Evolutionary conservation across 64 coral and sea anemone species (phyloP).

Genomic region (Stichodactyla mertensii): DNA sequence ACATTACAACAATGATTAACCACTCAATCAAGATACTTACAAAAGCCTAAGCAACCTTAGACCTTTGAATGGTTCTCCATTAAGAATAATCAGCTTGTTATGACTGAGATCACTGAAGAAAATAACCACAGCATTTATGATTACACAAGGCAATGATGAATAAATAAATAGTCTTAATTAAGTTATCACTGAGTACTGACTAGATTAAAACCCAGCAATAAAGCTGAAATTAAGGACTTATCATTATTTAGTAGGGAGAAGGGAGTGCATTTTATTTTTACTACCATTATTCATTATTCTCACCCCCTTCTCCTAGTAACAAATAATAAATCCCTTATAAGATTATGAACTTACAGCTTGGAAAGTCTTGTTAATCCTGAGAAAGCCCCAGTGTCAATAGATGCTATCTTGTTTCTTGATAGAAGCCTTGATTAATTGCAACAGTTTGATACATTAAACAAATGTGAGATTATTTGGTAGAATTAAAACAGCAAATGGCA

Average conservation of each 20-base stretch:
- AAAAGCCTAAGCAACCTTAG: slow-evolving; percentile 22
- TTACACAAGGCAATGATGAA: not conserved
- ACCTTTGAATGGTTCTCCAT: slow-evolving; percentile 30
- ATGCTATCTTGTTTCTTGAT: slow-evolving; percentile 36
- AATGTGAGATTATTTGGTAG: no score
- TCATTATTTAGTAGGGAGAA: no score
- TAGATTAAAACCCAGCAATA: no score
- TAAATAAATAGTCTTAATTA: no score
- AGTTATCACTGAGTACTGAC: no score
- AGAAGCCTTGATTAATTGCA: slow-evolving; percentile 9
- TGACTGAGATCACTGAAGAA: slow-evolving; percentile 31
- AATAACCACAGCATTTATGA: not conserved
- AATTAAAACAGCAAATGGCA: no score
- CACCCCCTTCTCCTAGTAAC: no score
- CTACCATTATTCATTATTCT: no score
- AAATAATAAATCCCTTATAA: no score
- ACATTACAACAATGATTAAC: no score
- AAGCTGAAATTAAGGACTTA: no score
- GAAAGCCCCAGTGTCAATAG: slow-evolving; percentile 29
- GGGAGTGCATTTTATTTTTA: no score
- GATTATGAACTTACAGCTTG: slow-evolving; percentile 32
- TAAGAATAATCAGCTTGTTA: slow-evolving; percentile 21
- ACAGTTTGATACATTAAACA: not conserved
- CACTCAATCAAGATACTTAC: slow-evolving; percentile 11
- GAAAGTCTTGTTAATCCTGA: slow-evolving; percentile 15